A percentile compares a stretch with the other conserved stretches of the same genome.
These are phyloP conservation scores for Solea senegalensis DNA, from an alignment of 2,113 vertebrate genomes.

Conservation along the genomic window DNA sequence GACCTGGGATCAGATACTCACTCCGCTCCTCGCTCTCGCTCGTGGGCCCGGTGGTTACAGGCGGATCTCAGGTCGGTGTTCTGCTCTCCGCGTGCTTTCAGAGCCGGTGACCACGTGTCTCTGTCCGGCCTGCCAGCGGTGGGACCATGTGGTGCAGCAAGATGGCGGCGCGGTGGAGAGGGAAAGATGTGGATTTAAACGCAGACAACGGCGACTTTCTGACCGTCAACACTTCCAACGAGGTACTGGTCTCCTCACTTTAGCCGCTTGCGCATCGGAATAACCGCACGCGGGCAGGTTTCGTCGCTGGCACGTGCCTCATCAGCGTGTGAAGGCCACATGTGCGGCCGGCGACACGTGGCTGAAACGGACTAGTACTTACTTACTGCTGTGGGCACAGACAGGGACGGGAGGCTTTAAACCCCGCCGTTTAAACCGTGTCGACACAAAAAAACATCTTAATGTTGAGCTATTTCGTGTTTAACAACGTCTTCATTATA, in stretches of 20 bases:
- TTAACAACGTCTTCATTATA: too few species aligned
- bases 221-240: conserved; percentile 12
- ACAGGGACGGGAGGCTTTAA: too few species aligned
- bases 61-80: conserved; percentile 52
- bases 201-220: conserved; percentile 54
- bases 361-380: conserved; percentile 33
- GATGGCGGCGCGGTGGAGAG: conserved; percentile 80
- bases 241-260: conserved; percentile 52
- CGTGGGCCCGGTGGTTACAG: accelerated
- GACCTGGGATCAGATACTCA: conserved; percentile 24
- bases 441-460: too few species aligned
- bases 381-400: too few species aligned
- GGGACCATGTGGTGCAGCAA: conserved; percentile 75
- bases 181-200: conserved; percentile 64
- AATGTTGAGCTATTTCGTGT: too few species aligned
- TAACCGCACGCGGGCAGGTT: accelerated
- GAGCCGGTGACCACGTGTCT: conserved; percentile 69
- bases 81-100: background rate
- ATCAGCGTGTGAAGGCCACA: conserved; percentile 35
- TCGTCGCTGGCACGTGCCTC: background rate
- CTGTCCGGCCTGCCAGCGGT: conserved; percentile 48
- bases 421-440: too few species aligned
- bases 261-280: background rate
- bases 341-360: conserved; percentile 65
- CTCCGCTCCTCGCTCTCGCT: accelerated